These are phyloP conservation scores for Vombatus ursinus DNA, from an alignment of 2,113 vertebrate genomes.

Conservation along the genomic window DNA sequence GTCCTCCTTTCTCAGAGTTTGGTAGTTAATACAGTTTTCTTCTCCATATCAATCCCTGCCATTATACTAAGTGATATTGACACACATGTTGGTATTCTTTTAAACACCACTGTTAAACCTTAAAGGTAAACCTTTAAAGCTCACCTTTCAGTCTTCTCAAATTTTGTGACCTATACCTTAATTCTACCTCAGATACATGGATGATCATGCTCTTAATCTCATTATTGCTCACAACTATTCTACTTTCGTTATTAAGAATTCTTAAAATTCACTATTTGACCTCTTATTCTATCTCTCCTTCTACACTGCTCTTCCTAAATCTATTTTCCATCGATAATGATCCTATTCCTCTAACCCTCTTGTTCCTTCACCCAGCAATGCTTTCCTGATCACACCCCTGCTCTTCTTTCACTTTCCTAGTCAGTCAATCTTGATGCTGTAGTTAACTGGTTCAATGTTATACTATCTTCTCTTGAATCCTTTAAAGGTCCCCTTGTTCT, in stretches of 20 bases:
- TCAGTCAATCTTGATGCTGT: not conserved
- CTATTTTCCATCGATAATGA: not conserved
- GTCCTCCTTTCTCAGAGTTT: not conserved
- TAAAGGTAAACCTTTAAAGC: not conserved
- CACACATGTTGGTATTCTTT: not conserved
- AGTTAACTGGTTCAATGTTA: not conserved
- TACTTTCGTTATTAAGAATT: not conserved
- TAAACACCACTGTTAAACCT: not conserved
- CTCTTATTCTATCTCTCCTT: not conserved
- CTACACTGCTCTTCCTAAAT: not conserved
- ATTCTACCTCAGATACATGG: not conserved
- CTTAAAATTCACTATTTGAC: not conserved
- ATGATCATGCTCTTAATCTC: not conserved
- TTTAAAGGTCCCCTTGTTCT: not conserved
- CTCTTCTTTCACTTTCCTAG: not conserved
- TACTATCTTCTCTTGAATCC: not conserved
- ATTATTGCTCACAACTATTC: not conserved
- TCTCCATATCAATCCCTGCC: too few species aligned
- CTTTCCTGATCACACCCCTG: not conserved
- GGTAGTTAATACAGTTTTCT: not conserved
- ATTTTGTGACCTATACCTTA: not conserved
- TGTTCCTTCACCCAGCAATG: not conserved
- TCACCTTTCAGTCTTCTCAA: not conserved
- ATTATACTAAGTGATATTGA: not conserved
- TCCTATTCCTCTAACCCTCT: not conserved